phyloP scores from a whole-genome alignment of 2,888 invertebrate genomes.

The Malthinus flaveolus region DNA sequence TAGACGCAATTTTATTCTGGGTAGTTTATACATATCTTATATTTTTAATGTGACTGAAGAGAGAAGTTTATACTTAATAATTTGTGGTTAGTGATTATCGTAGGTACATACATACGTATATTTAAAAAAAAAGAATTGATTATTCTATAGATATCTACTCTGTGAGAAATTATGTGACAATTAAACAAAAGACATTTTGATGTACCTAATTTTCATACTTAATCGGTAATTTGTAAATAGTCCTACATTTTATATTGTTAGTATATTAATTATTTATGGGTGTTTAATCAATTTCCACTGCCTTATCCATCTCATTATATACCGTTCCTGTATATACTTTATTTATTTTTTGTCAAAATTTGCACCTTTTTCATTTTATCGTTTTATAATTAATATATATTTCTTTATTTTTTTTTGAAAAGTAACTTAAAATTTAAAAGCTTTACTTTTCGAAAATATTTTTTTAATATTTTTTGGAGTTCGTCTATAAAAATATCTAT shows the following conservation, averaged over 20 bases:
- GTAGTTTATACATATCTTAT: slow-evolving; percentile 30
- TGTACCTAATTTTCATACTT: slow-evolving; percentile 52
- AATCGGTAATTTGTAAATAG: slow-evolving; percentile 46
- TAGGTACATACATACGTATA: slow-evolving; percentile 29
- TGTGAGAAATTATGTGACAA: slow-evolving; percentile 35
- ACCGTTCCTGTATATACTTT: slow-evolving; percentile 35
- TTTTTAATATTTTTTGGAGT: slow-evolving; percentile 32
- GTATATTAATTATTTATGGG: slow-evolving; percentile 44
- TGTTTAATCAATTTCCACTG: slow-evolving; percentile 47
- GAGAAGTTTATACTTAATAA: slow-evolving; percentile 37
- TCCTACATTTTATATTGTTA: slow-evolving; percentile 46
- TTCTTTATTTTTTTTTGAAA: background rate
- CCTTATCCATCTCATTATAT: slow-evolving; percentile 48
- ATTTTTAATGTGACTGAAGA: slow-evolving; percentile 30
- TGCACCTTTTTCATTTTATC: slow-evolving; percentile 12
- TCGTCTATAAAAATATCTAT: slow-evolving; percentile 45
- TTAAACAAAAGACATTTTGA: slow-evolving; percentile 47
- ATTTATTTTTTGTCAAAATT: slow-evolving; percentile 9
- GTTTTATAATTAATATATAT: slow-evolving; percentile 34
- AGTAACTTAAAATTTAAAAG: background rate
- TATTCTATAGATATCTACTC: slow-evolving; percentile 30
- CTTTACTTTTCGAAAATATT: slow-evolving; percentile 6
- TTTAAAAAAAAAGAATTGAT: slow-evolving; percentile 23
- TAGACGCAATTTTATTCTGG: slow-evolving; percentile 26
- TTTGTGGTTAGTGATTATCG: slow-evolving; percentile 39